Conservation (phyloP, 2,888 invertebrate genomes). For the Margaritifera margaritifera region DNA sequence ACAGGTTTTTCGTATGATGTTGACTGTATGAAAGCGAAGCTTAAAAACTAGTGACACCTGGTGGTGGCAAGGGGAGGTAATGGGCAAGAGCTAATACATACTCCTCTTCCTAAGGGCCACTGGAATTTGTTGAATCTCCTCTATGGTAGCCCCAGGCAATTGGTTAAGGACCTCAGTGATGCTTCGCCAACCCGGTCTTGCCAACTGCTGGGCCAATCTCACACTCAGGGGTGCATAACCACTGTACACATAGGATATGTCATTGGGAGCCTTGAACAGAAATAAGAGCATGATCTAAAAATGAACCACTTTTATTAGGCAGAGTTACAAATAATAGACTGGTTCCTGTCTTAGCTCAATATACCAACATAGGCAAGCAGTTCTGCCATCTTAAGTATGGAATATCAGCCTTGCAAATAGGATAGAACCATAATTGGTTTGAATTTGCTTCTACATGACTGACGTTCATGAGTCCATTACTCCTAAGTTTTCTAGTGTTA, state of each 20-base stretch:
- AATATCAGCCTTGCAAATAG: not conserved
- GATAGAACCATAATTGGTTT: no score
- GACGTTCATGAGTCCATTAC: no score
- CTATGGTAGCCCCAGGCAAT: constrained; percentile 83
- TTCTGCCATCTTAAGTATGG: not conserved
- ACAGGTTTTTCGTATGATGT: no score
- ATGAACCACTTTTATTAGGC: not conserved
- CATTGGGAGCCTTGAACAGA: constrained; percentile 79
- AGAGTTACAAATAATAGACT: not conserved
- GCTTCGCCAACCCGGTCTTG: constrained; percentile 76
- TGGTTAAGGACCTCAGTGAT: constrained; percentile 86
- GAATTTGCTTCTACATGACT: no score
- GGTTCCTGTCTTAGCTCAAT: not conserved
- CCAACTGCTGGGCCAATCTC: constrained; percentile 78
- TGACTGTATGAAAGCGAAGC: no score
- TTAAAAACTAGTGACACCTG: no score
- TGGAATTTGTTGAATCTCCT: constrained; percentile 74
- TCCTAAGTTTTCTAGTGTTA: no score
- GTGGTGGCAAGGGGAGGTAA: no score
- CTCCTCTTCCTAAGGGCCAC: constrained; percentile 72
- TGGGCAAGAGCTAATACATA: constrained; percentile 43
- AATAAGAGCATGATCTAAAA: not conserved
- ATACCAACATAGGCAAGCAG: not conserved
- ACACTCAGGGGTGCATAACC: constrained; percentile 94
- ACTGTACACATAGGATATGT: constrained; percentile 92